phyloP scores from a whole-genome alignment of 2,888 invertebrate species.

The Crioceris asparagi region DNA sequence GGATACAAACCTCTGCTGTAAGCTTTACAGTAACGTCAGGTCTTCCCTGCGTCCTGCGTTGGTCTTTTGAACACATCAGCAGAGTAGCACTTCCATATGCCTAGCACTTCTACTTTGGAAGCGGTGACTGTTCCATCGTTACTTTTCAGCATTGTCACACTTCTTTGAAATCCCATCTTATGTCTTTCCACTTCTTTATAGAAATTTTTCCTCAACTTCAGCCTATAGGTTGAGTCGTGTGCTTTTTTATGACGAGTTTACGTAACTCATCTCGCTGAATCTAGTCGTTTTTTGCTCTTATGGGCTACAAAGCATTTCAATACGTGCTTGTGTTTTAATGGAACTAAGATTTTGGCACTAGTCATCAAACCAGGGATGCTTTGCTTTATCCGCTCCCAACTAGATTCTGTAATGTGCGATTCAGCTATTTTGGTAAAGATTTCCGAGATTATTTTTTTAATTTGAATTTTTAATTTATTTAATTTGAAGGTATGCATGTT shows the following conservation, averaged over 20 bases:
- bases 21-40: not conserved
- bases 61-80: not conserved
- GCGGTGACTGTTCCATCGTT: not conserved
- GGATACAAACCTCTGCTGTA: not conserved
- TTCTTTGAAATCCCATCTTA: not conserved
- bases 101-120: not conserved
- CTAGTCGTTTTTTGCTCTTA: not conserved
- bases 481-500: not conserved
- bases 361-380: not conserved
- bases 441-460: not conserved
- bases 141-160: not conserved
- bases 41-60: not conserved
- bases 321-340: no score
- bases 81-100: not conserved
- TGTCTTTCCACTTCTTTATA: not conserved
- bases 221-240: no score
- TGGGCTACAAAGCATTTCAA: no score
- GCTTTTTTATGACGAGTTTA: not conserved
- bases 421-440: not conserved
- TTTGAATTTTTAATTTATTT: not conserved
- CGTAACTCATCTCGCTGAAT: not conserved
- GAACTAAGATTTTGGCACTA: not conserved
- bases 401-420: not conserved
- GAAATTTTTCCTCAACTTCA: not conserved
- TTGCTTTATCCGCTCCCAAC: not conserved